phyloP scores from a whole-genome alignment of 2,113 vertebrate genomes.

The Bufo bufo region DNA sequence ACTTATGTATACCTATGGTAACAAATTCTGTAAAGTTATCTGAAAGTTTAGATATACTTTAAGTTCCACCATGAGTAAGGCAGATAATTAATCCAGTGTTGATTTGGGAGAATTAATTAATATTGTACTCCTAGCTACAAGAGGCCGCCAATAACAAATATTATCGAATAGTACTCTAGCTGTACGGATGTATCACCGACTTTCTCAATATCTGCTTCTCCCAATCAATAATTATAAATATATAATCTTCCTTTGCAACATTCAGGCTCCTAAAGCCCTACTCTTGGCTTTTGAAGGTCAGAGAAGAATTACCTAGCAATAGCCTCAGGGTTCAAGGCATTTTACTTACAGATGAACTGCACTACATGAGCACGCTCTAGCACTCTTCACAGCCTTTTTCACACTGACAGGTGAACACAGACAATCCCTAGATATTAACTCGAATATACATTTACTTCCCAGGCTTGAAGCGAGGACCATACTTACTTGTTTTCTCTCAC shows the following conservation, averaged over 20 bases:
- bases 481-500: background rate
- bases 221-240: slow-evolving; percentile 49
- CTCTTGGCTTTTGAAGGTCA: slow-evolving; percentile 37
- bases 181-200: slow-evolving; percentile 21
- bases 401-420: slow-evolving; percentile 10
- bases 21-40: no score
- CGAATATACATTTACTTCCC: slow-evolving; percentile 1
- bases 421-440: background rate
- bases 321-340: slow-evolving; percentile 7
- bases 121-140: slow-evolving; percentile 3
- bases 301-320: slow-evolving; percentile 29
- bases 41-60: background rate
- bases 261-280: background rate
- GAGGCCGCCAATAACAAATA: background rate
- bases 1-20: no score
- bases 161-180: background rate
- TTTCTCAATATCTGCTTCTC: slow-evolving; percentile 47
- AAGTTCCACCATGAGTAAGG: background rate
- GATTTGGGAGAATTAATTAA: background rate
- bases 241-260: slow-evolving; percentile 40
- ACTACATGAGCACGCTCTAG: background rate
- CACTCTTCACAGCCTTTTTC: background rate
- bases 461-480: background rate
- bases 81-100: slow-evolving; percentile 21
- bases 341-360: slow-evolving; percentile 25